phyloP scores from a whole-genome alignment of 2,797 vertebrate species.

The Gymnoscopelus braueri region DNA sequence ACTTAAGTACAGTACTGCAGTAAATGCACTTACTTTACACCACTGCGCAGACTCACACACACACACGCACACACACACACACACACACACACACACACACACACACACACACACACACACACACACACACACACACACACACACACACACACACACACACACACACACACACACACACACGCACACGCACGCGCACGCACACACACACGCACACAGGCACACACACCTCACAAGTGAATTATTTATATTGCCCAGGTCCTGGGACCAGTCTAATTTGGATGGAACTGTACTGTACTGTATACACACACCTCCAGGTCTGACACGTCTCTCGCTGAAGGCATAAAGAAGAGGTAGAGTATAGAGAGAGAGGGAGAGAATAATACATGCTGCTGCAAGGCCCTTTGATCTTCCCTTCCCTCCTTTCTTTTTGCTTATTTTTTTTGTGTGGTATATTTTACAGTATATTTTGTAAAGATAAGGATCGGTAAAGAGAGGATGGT shows the following conservation, averaged over 20 bases:
- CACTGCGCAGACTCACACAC: too few relatives aligned
- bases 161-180: conserved; percentile 3
- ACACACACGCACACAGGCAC: not conserved
- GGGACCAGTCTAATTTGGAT: conserved; percentile 72
- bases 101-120: not conserved
- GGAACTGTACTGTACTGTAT: conserved; percentile 55
- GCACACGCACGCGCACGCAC: not conserved
- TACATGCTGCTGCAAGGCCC: conserved; percentile 68
- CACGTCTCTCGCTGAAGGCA: conserved; percentile 63
- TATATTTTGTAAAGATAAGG: not conserved
- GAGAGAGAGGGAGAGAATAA: conserved; percentile 67
- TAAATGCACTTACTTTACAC: too few relatives aligned
- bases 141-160: not conserved
- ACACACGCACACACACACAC: not conserved
- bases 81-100: not conserved
- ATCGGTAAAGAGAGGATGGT: conserved; percentile 26
- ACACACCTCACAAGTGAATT: conserved; percentile 62
- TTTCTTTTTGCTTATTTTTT: conserved; percentile 3
- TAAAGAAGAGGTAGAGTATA: conserved; percentile 30
- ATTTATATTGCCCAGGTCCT: conserved; percentile 75
- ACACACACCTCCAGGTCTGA: conserved; percentile 71
- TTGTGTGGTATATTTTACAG: conserved; percentile 22
- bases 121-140: not conserved
- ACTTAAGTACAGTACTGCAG: too few relatives aligned
- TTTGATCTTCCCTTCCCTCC: conserved; percentile 70